phyloP scores from a whole-genome alignment of 2,888 invertebrate species.

The Dexiosoma caninum region DNA sequence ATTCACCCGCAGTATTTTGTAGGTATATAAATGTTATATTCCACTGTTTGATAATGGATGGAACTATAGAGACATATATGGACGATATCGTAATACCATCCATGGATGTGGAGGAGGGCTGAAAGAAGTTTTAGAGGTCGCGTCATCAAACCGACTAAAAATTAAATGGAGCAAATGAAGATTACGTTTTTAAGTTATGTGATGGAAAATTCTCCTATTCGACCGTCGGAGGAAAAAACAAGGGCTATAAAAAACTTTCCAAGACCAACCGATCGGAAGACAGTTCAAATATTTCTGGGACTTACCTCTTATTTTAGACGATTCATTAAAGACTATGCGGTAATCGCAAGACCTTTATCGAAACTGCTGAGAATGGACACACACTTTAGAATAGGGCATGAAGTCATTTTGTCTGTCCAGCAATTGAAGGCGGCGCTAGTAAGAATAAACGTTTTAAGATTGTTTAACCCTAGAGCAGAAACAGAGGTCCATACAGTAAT shows the following conservation, averaged over 20 bases:
- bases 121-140: not conserved
- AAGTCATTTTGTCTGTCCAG: not conserved
- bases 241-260: not conserved
- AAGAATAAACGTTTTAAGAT: not conserved
- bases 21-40: not conserved
- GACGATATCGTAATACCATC: not conserved
- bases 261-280: not conserved
- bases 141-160: not conserved
- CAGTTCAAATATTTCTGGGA: not conserved
- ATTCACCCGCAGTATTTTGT: not conserved
- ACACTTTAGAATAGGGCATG: not conserved
- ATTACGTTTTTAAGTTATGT: not conserved
- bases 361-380: not conserved
- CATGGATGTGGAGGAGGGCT: not conserved
- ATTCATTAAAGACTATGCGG: not conserved
- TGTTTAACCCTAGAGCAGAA: too few species aligned
- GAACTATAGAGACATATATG: too few species aligned
- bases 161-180: not conserved
- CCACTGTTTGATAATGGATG: not conserved
- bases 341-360: not conserved
- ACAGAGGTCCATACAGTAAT: too few species aligned
- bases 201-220: not conserved
- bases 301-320: not conserved
- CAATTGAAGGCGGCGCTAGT: not conserved
- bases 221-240: not conserved